Percentiles rank a stretch among this genome's conserved stretches.
These are phyloP conservation scores for Tokudaia muenninki DNA, from an alignment of 2,797 vertebrate species.

Conservation along the genomic window DNA sequence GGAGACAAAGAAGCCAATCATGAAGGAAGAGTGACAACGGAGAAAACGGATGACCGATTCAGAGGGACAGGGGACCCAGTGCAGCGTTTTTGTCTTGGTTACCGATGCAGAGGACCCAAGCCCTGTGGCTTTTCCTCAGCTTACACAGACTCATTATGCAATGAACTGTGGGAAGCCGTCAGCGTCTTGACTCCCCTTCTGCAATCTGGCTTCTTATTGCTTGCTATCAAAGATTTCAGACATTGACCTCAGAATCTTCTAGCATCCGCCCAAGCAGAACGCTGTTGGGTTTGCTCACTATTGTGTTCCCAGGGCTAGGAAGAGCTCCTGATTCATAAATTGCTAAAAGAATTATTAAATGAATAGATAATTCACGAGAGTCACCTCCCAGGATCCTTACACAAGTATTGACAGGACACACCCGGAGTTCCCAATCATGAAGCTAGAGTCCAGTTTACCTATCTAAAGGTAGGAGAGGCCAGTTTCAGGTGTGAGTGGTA, in stretches of 20 bases:
- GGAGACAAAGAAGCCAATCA: background rate
- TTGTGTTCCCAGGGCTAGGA: background rate
- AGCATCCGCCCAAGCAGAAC: background rate
- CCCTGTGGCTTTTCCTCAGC: background rate
- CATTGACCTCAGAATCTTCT: background rate
- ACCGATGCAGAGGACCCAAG: background rate
- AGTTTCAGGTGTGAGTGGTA: background rate
- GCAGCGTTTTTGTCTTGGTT: background rate
- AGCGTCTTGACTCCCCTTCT: background rate
- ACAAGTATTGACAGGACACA: background rate
- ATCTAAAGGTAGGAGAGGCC: background rate
- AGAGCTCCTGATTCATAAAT: background rate
- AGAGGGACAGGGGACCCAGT: background rate
- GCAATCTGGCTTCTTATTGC: slow-evolving; percentile 34
- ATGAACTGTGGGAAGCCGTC: background rate
- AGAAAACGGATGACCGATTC: background rate
- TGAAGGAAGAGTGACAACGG: background rate
- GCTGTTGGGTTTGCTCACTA: background rate
- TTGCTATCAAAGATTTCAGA: background rate
- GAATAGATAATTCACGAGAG: background rate
- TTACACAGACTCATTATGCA: background rate
- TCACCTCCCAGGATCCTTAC: background rate
- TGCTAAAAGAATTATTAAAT: background rate
- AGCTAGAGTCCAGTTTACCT: background rate
- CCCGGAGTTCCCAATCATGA: background rate